These are phyloP conservation scores for Nudaria mundana DNA, from an alignment of 2,888 invertebrate species.

Conservation along the genomic window DNA sequence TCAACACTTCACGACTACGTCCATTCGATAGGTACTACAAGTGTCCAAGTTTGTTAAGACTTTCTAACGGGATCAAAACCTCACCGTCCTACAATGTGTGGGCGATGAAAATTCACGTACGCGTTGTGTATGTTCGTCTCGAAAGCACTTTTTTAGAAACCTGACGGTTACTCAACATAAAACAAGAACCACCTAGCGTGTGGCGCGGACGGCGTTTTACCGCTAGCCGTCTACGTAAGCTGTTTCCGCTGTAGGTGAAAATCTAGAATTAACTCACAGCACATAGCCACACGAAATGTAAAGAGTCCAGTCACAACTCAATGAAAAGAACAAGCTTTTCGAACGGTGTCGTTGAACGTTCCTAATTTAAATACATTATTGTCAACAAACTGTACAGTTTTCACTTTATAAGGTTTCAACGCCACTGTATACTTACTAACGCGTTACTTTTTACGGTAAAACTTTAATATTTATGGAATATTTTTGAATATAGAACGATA, in stretches of 20 bases:
- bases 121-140: conserved; percentile 49
- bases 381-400: conserved; percentile 38
- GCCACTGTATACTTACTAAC: conserved; percentile 35
- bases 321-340: conserved; percentile 40
- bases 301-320: conserved; percentile 42
- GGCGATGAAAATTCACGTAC: conserved; percentile 46
- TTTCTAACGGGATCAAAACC: conserved; percentile 62
- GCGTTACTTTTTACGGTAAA: conserved; percentile 36
- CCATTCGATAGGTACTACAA: conserved; percentile 32
- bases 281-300: conserved; percentile 62
- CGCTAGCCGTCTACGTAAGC: conserved; percentile 77
- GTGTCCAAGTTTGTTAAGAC: conserved; percentile 34
- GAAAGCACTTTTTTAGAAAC: conserved; percentile 73
- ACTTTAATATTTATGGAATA: conserved; percentile 47
- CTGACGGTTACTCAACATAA: conserved; percentile 70
- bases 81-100: conserved; percentile 38
- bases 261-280: conserved; percentile 73
- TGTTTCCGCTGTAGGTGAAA: conserved; percentile 76
- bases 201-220: conserved; percentile 72
- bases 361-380: conserved; percentile 39
- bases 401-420: conserved; percentile 39
- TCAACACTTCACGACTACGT: conserved; percentile 42
- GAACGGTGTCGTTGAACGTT: conserved; percentile 49
- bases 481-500: conserved; percentile 42
- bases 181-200: conserved; percentile 63